Evolutionary conservation across 2,888 invertebrate species (phyloP).

Genomic region (Aspidiotus destructor): DNA sequence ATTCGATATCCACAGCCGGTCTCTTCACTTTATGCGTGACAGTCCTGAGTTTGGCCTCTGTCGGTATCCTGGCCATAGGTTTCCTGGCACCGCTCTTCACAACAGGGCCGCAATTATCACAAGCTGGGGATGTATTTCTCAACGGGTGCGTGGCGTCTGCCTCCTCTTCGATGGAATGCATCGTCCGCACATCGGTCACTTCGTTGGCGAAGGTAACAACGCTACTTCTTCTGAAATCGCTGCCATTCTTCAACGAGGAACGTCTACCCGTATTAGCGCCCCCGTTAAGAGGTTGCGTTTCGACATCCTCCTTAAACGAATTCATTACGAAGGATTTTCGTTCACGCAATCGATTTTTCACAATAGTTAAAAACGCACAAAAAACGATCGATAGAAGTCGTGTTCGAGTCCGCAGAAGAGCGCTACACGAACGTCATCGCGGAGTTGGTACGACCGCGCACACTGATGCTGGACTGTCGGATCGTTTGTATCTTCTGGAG

Average conservation of each 20-base stretch:
- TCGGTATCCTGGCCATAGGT: constrained; percentile 42
- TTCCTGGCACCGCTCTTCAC: not conserved
- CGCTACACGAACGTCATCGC: too few species aligned
- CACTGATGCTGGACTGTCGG: too few species aligned
- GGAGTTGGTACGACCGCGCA: too few species aligned
- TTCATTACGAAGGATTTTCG: too few species aligned
- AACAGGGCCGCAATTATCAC: not conserved
- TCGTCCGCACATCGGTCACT: not conserved
- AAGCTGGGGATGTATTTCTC: not conserved
- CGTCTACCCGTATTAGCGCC: not conserved
- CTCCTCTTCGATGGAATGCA: constrained; percentile 5
- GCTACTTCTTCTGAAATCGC: constrained; percentile 4
- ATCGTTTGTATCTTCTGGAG: too few species aligned
- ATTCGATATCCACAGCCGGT: constrained; percentile 51
- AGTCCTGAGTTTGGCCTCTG: constrained; percentile 47
- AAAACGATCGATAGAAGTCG: too few species aligned
- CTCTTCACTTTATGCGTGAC: constrained; percentile 50
- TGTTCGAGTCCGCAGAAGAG: too few species aligned
- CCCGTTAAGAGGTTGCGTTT: too few species aligned
- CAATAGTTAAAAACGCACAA: too few species aligned
- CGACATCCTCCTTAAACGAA: too few species aligned
- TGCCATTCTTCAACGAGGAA: not conserved
- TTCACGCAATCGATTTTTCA: too few species aligned
- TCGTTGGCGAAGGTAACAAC: constrained; percentile 17
- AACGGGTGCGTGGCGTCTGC: not conserved